These are phyloP conservation scores for Nerophis ophidion DNA, from an alignment of 2,113 vertebrate species.

Conservation along the genomic window DNA sequence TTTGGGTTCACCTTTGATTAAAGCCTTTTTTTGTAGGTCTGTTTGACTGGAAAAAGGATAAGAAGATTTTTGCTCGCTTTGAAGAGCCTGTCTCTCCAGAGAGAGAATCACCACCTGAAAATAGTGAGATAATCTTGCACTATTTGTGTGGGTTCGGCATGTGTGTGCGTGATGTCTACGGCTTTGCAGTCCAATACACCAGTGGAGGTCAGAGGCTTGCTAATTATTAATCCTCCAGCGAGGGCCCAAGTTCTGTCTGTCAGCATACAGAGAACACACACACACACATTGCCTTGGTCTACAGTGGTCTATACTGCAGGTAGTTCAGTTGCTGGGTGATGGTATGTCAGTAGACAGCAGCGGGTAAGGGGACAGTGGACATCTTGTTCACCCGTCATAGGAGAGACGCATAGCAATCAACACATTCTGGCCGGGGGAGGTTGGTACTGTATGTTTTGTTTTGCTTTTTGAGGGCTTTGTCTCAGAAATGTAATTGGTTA, in stretches of 20 bases:
- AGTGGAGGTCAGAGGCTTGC: slow-evolving; percentile 65
- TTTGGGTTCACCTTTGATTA: background rate
- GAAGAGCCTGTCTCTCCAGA: slow-evolving; percentile 63
- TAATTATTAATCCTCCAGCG: slow-evolving; percentile 63
- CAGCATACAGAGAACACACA: slow-evolving; percentile 21
- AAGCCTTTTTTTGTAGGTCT: slow-evolving; percentile 50
- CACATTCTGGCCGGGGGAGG: slow-evolving; percentile 56
- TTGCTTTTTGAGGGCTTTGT: slow-evolving; percentile 15
- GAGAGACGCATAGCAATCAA: slow-evolving; percentile 42
- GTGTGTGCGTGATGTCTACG: slow-evolving; percentile 41
- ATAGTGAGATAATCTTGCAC: slow-evolving; percentile 56
- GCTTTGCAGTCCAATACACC: slow-evolving; percentile 46
- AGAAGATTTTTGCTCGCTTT: slow-evolving; percentile 59
- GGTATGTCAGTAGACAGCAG: slow-evolving; percentile 14
- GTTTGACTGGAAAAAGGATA: slow-evolving; percentile 75
- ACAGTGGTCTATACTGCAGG: slow-evolving; percentile 40
- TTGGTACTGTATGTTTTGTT: slow-evolving; percentile 42
- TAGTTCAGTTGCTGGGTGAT: slow-evolving; percentile 56
- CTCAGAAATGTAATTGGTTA: slow-evolving; percentile 12
- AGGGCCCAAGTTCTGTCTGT: slow-evolving; percentile 8
- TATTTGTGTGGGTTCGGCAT: slow-evolving; percentile 25
- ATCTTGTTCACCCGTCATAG: slow-evolving; percentile 49
- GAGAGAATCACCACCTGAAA: slow-evolving; percentile 44
- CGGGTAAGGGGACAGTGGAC: slow-evolving; percentile 36
- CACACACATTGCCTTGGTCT: slow-evolving; percentile 27